Conservation (phyloP, 2,113 vertebrate genomes). For the Nyctereutes procyonoides region DNA sequence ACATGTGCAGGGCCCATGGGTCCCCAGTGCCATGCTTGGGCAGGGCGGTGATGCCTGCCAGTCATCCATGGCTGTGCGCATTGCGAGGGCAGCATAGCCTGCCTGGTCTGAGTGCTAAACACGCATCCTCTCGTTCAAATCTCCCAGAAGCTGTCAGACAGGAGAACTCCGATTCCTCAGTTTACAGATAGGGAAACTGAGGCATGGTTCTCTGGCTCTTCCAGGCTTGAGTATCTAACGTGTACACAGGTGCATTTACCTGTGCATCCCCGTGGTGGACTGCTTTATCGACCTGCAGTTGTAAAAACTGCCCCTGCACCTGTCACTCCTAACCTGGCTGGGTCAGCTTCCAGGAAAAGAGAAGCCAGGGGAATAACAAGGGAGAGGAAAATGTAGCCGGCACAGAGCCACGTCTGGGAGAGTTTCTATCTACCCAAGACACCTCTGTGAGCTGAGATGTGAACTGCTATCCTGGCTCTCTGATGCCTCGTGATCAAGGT, state of each 20-base stretch:
- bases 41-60: accelerated
- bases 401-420: background rate
- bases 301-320: background rate
- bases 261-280: accelerated
- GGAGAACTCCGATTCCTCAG: background rate
- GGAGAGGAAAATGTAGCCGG: background rate
- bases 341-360: background rate
- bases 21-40: accelerated
- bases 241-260: accelerated
- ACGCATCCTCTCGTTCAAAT: accelerated
- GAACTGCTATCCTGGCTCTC: background rate
- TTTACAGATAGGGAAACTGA: background rate
- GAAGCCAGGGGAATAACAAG: background rate
- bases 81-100: accelerated
- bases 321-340: background rate
- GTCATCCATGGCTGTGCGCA: accelerated
- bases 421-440: background rate
- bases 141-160: background rate
- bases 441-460: background rate
- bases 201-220: accelerated
- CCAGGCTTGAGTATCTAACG: accelerated
- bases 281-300: background rate
- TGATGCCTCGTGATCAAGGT: accelerated
- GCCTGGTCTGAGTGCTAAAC: background rate
- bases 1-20: accelerated